These are phyloP conservation scores for Leucophora obtusa DNA, from an alignment of 2,888 invertebrate genomes.

Conservation along the genomic window DNA sequence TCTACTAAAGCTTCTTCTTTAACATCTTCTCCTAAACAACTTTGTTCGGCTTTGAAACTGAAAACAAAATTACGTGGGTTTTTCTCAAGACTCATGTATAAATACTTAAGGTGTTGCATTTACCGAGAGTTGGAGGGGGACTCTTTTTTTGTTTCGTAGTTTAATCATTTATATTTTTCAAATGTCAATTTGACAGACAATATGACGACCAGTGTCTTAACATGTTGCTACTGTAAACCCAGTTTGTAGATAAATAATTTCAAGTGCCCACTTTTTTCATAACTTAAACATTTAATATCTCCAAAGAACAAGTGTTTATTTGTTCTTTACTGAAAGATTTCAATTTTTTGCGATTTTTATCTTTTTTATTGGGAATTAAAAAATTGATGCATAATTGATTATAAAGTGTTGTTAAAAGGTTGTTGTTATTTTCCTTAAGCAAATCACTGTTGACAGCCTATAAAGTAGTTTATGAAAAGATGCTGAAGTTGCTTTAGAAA, in stretches of 20 bases:
- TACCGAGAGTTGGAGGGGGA: not conserved
- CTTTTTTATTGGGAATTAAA: slow-evolving; percentile 61
- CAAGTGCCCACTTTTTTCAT: slow-evolving; percentile 51
- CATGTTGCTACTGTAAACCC: slow-evolving; percentile 61
- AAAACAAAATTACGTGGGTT: slow-evolving; percentile 55
- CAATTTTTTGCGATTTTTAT: slow-evolving; percentile 59
- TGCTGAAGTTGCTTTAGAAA: slow-evolving; percentile 53
- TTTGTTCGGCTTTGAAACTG: not conserved
- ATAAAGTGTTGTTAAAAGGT: slow-evolving; percentile 39
- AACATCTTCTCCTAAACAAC: not conserved
- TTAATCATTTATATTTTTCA: slow-evolving; percentile 54
- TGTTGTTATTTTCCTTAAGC: not conserved
- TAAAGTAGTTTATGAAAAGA: slow-evolving; percentile 11
- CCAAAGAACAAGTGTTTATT: slow-evolving; percentile 31
- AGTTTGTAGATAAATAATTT: slow-evolving; percentile 11
- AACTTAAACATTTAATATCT: not conserved
- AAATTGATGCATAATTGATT: slow-evolving; percentile 65
- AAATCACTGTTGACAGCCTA: slow-evolving; percentile 30
- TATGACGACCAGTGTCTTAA: slow-evolving; percentile 66
- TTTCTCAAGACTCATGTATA: slow-evolving; percentile 54
- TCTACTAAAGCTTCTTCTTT: not conserved
- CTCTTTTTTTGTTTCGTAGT: not conserved
- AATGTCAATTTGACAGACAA: slow-evolving; percentile 68
- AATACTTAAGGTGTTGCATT: slow-evolving; percentile 31
- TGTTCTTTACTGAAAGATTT: not conserved